Base-by-base conservation (phyloP, 2,888 invertebrate species). In the Drosophila maculinotata region DNA sequence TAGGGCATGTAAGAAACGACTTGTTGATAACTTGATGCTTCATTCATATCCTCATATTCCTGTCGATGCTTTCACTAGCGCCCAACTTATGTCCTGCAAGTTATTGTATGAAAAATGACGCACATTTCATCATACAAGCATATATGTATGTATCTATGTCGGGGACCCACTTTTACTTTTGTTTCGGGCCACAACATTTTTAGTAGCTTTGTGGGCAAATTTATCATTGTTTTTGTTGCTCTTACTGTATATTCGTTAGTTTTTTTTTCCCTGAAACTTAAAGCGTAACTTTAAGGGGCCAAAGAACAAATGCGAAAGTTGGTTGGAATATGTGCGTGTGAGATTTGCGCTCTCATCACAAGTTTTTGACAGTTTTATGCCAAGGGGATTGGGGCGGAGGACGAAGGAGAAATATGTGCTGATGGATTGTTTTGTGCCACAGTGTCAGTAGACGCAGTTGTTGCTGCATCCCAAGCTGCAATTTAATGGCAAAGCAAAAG, bases 291-390 rank as follows among this genome's bases (percentile, higher is more conserved):
- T 70, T 49, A 73, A 67, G 62, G 41, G 7, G 17, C 42, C 44
- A 59, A 31, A 35, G 30, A 54, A 58, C 26, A 48, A 30, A 15
- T 30, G n/a, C 33, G 14, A 39, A 28, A 44, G 20, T 57, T 30
- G 23, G 30, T n/a, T 41, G 14, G 41, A 15, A 30, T 56, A 35
- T 36, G 42, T 65, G 75, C 42, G 60, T 75, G 70, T 39, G 52
- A 69, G 70, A 54, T 60, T 73, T 70, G 59, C 33, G 59, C 28
- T 42, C 56, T 33, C 64, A 47, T 75, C 75, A 45, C 51, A 73
- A 77, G 78, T 73, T 80, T 69, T 69, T 82, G 79, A 79, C 79
- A 79, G 86, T 79, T 79, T 85, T 62, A 63, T 81, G 67, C 72
- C 58, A 51, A 35, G 25, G 54, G 60, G 42, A 47, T 36, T 59